These are phyloP conservation scores for Ophioninae sp. DNA, from an alignment of 2,888 invertebrate genomes.

Conservation along the genomic window DNA sequence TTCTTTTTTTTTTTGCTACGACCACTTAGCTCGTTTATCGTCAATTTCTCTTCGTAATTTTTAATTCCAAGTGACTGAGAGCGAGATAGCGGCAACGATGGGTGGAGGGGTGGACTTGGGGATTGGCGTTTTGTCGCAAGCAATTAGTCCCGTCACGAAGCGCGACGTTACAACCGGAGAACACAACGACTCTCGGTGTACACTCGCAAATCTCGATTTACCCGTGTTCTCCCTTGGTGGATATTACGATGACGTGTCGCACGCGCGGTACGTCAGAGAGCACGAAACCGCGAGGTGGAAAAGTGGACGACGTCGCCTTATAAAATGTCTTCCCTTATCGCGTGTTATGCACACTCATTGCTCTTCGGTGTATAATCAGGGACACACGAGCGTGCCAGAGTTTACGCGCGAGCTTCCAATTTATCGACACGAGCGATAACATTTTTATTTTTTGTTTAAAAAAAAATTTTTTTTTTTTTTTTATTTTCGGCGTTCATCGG, in stretches of 20 bases:
- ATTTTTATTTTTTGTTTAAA: background rate
- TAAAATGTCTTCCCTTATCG: slow-evolving; percentile 57
- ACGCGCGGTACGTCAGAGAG: slow-evolving; percentile 68
- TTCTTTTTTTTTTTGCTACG: too few species aligned
- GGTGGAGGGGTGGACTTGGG: slow-evolving; percentile 21
- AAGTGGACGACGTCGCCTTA: slow-evolving; percentile 48
- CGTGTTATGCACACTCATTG: slow-evolving; percentile 50
- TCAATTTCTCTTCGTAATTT: slow-evolving; percentile 44
- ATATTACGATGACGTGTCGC: slow-evolving; percentile 69
- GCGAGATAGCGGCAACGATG: slow-evolving; percentile 16
- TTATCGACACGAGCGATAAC: slow-evolving; percentile 55
- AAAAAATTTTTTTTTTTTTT: too few species aligned
- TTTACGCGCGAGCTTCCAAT: slow-evolving; percentile 45
- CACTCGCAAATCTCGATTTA: slow-evolving; percentile 19
- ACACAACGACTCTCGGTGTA: background rate
- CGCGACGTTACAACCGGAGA: slow-evolving; percentile 55
- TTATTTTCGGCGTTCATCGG: too few species aligned
- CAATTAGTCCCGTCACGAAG: slow-evolving; percentile 69
- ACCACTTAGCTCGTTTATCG: slow-evolving; percentile 26
- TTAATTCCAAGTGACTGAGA: slow-evolving; percentile 37
- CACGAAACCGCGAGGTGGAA: slow-evolving; percentile 56
- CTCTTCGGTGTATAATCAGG: slow-evolving; percentile 30
- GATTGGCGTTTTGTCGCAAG: slow-evolving; percentile 69
- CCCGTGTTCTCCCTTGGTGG: slow-evolving; percentile 35
- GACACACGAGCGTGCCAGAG: slow-evolving; percentile 32